Base-by-base conservation (phyloP, 2,888 invertebrate species). In the Amphipoea lucens region DNA sequence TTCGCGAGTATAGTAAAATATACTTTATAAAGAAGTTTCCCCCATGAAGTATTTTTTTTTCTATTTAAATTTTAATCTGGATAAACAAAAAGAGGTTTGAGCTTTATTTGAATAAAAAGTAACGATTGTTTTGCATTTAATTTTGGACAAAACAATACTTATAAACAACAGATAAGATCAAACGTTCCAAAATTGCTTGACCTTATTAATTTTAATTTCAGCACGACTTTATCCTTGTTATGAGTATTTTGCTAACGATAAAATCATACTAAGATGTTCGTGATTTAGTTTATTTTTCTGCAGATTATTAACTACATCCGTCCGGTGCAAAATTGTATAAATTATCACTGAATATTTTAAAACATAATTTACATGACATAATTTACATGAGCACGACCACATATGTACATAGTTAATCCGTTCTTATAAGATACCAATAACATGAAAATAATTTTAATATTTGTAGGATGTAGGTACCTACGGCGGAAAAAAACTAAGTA, bases 321-420 rank as follows among this genome's bases (percentile, higher is more conserved):
- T 83, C 82, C 83, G 79, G 79, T 83, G 45, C 73, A 40, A 74
- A 82, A 74, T 57, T 68, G 23, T 65, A 45, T 78, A 79, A 82
- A 82, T 82, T 79, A 82, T 66, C 54, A 62, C 65, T 29, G 51
- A 74, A 82, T 70, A 70, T 74, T 69, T 83, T 74, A 83, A 83
- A 57, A 66, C 4, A 48, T 83, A 54, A 83, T 79, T 83, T 70
- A 83, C 40, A 29, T 69, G 17, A 63, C 4, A 48, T 83, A 54
- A 83, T 79, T 83, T 70, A 83, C 40, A 29, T 69, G 17, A 63
- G 11, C 67, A 36, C 23, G 51, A 69, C 68, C 69, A 73, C 79
- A 57, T 63, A 57, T 29, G 29, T 29, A 29, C 29, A 29, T 29
- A 29, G 29, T 29, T 29, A 29, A 29, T 29, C 29, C 63, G 63